Evolutionary conservation across 2,797 vertebrate genomes (phyloP), one percentile per base, ranked within the genome.

Genomic region (Carapus acus): DNA sequence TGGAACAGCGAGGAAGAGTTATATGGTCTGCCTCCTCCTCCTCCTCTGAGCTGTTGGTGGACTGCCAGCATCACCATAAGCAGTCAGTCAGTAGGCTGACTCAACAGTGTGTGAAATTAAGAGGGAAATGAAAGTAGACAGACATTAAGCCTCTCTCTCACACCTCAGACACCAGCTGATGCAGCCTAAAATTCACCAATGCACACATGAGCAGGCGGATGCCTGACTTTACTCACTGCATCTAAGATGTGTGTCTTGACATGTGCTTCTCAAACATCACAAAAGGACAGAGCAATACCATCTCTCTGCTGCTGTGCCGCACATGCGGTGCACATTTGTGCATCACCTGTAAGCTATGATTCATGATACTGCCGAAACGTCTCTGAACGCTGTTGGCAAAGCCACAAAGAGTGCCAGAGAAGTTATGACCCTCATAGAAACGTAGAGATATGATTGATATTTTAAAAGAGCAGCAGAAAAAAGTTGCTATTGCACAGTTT

Each of bases 91-190:
- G 82, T 77, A 73, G 84, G 77, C 81, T 78, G 83, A 86, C 71
- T 84, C 85, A 88, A 86, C 83, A 84, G 85, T 78, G 84, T 86
- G 83, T 87, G 85, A 88, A 88, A 88, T 88, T 82, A 86, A 85
- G 85, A 83, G 74, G 83, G 83, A 84, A 87, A 85, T 85, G 81
- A 82, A 85, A 86, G 84, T 78, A 78, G 85, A 83, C 85, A 83
- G 83, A 83, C 82, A 85, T 85, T 84, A 86, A 82, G 79, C 74
- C 75, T 65, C 67, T 75, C 74, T 74, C 71, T 59, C 76, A 79
- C 83, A 82, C 65, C 65, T 70, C 76, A 83, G 77, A 80, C 81
- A 84, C 73, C 56, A 40, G 70, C 78, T 83, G 80, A 83, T 81
- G 75, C 69, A 64, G 48, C 58, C 65, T 63, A 53, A 72, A 27